Base-by-base conservation (phyloP, 2,888 invertebrate species). In the Coenonympha glycerion region DNA sequence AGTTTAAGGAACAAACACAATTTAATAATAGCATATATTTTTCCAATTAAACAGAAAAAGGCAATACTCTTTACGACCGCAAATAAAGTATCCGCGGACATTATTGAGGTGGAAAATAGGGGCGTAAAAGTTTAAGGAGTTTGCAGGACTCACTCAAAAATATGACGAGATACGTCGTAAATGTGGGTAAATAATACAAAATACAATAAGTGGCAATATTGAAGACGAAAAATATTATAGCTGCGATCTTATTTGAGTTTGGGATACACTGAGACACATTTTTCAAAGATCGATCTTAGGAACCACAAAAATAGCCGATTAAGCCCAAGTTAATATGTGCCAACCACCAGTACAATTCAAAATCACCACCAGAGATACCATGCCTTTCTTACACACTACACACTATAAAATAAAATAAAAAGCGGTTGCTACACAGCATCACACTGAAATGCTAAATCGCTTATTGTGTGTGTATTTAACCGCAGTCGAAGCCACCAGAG, bases 111-210 rank as follows among this genome's bases (percentile, higher is more conserved):
- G 76, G 83, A 86, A 83, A 84, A 80, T 66, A 76, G 66, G 64
- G 60, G 65, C 70, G 74, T 86, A 86, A 85, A 86, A 83, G 59
- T 82, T 84, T 80, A 81, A 86, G 84, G 82, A 80, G 80, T 84
- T 81, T 73, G 39, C 39, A 39, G 79, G 79, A 83, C 79, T 79
- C 73, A 73, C 77, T 83, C 76, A 79, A 84, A 84, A 86, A 82
- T 85, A 85, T 81, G 78, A 76, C 39, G 72, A 64, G 76, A 78
- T 73, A 72, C 71, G 60, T 83, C 83, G 79, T 86, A 86, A 86
- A 83, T 76, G 77, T 75, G 73, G 79, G 84, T 84, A 85, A 85
- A 85, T 85, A 86, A 83, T 85, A 86, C 86, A 85, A 85, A 85
- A 87, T 85, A 87, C 85, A 84, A 84, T 87, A 86, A 85, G 83